phyloP scores from a whole-genome alignment of 1,140 invertebrate species.

The Adelges cooleyi region DNA sequence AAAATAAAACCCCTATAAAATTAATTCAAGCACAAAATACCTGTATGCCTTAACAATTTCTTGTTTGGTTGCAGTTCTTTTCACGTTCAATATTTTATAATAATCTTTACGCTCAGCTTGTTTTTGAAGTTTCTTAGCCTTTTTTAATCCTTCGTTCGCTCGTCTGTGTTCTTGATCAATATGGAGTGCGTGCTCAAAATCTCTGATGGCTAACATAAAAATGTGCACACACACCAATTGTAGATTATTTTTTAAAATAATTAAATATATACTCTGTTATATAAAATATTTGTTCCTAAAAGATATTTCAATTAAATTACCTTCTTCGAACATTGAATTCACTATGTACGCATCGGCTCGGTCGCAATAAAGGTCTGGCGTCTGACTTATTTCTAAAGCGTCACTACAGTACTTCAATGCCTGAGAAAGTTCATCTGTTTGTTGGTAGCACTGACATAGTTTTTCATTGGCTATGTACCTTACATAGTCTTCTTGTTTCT shows the following conservation, averaged over 20 bases:
- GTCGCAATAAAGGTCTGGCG: conserved; percentile 74
- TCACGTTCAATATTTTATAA: conserved; percentile 90
- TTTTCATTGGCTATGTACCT: conserved; percentile 59
- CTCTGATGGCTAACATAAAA: conserved; percentile 57
- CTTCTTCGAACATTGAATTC: conserved; percentile 86
- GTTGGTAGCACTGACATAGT: conserved; percentile 60
- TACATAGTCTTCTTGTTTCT: conserved; percentile 58
- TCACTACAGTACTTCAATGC: conserved; percentile 65
- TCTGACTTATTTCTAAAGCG: conserved; percentile 65
- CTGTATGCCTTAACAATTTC: conserved; percentile 93
- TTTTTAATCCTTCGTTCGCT: conserved; percentile 78
- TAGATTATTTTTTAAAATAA: too few relatives aligned
- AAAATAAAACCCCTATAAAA: not conserved
- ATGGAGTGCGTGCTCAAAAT: conserved; percentile 76
- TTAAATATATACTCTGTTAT: too few relatives aligned
- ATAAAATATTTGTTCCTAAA: too few relatives aligned
- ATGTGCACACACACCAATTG: too few relatives aligned
- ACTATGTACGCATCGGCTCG: conserved; percentile 82
- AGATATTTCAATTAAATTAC: conserved; percentile 45
- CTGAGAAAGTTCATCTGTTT: conserved; percentile 53
- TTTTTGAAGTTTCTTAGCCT: conserved; percentile 88
- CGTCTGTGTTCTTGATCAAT: conserved; percentile 66
- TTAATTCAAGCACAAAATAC: conserved; percentile 39
- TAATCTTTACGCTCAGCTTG: conserved; percentile 90
- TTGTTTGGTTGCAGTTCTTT: conserved; percentile 75